A percentile compares a stretch with the other conserved stretches of the same genome.
These are phyloP conservation scores for Nomada ferruginata DNA, from an alignment of 2,888 invertebrate genomes.

Conservation along the genomic window DNA sequence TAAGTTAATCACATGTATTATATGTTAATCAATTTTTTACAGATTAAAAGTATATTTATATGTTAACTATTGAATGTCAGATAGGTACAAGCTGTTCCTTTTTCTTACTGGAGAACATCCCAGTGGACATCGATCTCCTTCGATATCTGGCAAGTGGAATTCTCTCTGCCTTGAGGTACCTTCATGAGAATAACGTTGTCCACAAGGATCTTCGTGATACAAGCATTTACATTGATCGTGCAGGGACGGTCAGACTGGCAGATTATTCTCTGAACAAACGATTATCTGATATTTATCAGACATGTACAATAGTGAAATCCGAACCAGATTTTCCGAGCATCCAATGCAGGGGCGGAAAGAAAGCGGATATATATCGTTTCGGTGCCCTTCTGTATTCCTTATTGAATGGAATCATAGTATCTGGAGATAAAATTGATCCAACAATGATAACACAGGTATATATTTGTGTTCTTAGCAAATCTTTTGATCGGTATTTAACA, in stretches of 20 bases:
- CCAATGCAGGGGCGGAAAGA: conserved; percentile 86
- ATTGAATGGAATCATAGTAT: conserved; percentile 85
- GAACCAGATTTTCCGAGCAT: conserved; percentile 81
- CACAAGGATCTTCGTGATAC: conserved; percentile 92
- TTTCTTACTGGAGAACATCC: conserved; percentile 85
- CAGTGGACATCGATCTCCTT: conserved; percentile 86
- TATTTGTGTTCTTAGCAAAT: too few relatives aligned
- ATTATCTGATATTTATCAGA: conserved; percentile 86
- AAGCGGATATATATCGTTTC: conserved; percentile 90
- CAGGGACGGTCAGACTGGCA: conserved; percentile 87
- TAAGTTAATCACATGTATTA: neutral
- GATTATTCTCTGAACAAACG: conserved; percentile 90
- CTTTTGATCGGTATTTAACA: too few relatives aligned
- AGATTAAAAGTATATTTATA: neutral
- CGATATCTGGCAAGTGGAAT: conserved; percentile 90
- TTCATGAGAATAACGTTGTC: conserved; percentile 93
- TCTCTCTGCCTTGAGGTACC: conserved; percentile 90
- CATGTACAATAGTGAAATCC: conserved; percentile 77
- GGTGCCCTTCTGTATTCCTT: conserved; percentile 89
- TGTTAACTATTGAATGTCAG: conserved; percentile 68
- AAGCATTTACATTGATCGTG: conserved; percentile 90
- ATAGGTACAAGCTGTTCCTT: conserved; percentile 84
- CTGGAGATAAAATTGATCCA: conserved; percentile 86
- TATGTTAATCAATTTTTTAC: neutral
- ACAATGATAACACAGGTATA: conserved; percentile 85